Evolutionary conservation across 1,140 invertebrate species (phyloP), one percentile per base, ranked within the genome.

Genomic region (Bradysia coprophila): DNA sequence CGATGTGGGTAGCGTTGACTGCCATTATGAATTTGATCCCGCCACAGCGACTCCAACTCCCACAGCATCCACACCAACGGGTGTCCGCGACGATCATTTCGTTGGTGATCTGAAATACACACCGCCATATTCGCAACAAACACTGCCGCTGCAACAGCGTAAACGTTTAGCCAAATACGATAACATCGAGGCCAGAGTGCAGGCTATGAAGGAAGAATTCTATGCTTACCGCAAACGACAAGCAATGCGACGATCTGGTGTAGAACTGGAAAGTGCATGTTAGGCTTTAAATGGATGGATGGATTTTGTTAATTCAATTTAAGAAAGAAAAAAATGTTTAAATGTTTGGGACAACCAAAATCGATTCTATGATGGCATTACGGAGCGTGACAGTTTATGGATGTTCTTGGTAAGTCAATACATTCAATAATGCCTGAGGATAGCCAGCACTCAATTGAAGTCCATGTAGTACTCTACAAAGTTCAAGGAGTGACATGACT

Each of bases 151-250:
- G 44, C 64, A 58, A 50, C 57, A 51, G 61, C 45, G 20, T 45
- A 48, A 9, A 20, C 52, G 9, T 19, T 13, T 36, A 41, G 44
- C 24, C 41, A 55, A 33, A 49, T 76, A 79, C 39, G 78, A 84
- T 50, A 86, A 87, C 58, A 85, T 89, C 48, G 86, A 90, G 54
- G 84, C 87, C 3, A 69, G 91, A 39, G 85, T 94, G 41, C 82
- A 89, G 49, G 87, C 87, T 22, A 90, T 95, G 81, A 89, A 92
- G 51, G 85, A 92, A 57, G 90, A 95, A 61, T 96, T 93, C 62
- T 78, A 91, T 56, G 81, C 90, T 56, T 94, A 91, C 63, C 72
- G 88, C 41, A 79, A 87, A 52, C 69, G 86, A 31, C 88, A 92
- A 59, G 85, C 84, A 36, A 54, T 60, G 53, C 54, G 56, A 43